phyloP scores from a whole-genome alignment of 2,888 invertebrate species.

The Acanthopleura granulata region DNA sequence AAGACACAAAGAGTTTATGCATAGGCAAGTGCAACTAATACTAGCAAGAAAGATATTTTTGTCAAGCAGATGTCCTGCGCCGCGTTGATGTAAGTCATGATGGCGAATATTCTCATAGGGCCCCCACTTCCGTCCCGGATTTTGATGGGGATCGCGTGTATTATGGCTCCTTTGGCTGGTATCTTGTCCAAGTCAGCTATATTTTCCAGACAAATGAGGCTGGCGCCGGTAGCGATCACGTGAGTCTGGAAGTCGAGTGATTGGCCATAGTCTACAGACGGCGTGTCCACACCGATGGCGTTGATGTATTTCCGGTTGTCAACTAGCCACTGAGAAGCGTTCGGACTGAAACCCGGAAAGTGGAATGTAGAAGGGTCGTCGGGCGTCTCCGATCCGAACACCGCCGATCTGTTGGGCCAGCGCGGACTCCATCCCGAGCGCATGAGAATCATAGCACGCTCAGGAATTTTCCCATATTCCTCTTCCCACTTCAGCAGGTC shows the following conservation, averaged over 20 bases:
- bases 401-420: conserved; percentile 56
- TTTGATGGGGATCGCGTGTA: conserved; percentile 76
- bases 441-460: conserved; percentile 70
- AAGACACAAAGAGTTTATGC: no score
- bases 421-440: conserved; percentile 67
- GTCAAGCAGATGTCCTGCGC: no score
- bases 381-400: conserved; percentile 40
- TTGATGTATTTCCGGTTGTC: conserved; percentile 67
- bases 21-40: no score
- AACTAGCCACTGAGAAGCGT: conserved; percentile 76
- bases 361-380: conserved; percentile 42
- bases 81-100: conserved; percentile 23
- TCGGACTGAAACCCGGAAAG: conserved; percentile 71
- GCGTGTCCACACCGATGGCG: conserved; percentile 78
- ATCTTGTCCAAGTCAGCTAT: conserved; percentile 71
- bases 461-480: conserved; percentile 67
- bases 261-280: conserved; percentile 76
- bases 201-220: conserved; percentile 76
- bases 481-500: conserved; percentile 70
- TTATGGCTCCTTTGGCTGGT: conserved; percentile 49
- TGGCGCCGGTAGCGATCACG: conserved; percentile 70
- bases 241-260: conserved; percentile 72
- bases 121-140: conserved; percentile 76
- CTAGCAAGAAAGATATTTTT: no score
- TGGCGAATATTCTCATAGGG: conserved; percentile 74